phyloP scores from a whole-genome alignment of 2,888 invertebrate genomes.

The Agrotis puta region DNA sequence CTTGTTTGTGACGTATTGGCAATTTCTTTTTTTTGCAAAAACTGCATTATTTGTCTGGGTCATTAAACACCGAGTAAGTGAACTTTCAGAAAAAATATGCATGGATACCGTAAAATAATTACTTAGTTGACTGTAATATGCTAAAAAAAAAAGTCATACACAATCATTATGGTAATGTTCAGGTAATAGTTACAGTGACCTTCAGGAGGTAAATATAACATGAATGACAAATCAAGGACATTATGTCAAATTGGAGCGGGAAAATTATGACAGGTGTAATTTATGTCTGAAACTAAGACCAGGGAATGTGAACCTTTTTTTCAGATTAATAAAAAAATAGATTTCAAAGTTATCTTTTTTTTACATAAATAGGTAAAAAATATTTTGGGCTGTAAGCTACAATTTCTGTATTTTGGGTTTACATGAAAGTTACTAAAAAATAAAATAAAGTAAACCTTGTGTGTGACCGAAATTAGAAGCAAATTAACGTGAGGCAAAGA shows the following conservation, averaged over 20 bases:
- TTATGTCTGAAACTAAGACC: slow-evolving; percentile 3
- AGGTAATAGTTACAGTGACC: slow-evolving; percentile 16
- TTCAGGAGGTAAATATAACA: slow-evolving; percentile 16
- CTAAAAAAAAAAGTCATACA: slow-evolving; percentile 11
- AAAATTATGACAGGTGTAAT: slow-evolving; percentile 7
- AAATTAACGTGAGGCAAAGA: slow-evolving; percentile 26
- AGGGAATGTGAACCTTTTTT: slow-evolving; percentile 9
- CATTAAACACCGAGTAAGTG: slow-evolving; percentile 2
- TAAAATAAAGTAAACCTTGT: slow-evolving; percentile 15
- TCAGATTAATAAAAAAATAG: not conserved
- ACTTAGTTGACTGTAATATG: slow-evolving; percentile 11
- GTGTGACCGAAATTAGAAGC: slow-evolving; percentile 27
- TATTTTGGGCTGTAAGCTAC: not conserved
- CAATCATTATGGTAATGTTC: slow-evolving; percentile 13
- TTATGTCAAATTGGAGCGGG: slow-evolving; percentile 13
- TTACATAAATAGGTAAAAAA: too few species aligned
- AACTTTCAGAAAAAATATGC: not conserved
- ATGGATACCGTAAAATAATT: not conserved
- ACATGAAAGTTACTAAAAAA: too few species aligned
- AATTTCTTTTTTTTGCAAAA: not conserved
- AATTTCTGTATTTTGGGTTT: not conserved
- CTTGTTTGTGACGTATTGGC: too few species aligned
- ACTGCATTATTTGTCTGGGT: not conserved
- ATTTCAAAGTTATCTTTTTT: not conserved
- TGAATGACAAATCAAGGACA: slow-evolving; percentile 35